These are phyloP conservation scores for Drosophila asahinai DNA, from an alignment of 1,140 invertebrate genomes.

Conservation along the genomic window DNA sequence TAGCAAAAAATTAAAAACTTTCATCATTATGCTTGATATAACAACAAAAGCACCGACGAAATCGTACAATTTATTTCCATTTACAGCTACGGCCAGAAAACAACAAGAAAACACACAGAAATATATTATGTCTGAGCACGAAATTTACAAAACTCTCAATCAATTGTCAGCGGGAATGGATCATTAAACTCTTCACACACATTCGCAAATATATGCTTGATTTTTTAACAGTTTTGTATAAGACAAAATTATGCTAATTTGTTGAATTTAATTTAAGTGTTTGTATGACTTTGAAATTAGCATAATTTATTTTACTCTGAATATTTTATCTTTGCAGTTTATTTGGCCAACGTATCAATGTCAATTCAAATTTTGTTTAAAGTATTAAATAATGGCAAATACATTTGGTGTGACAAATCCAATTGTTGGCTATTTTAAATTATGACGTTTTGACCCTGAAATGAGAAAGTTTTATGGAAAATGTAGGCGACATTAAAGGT, in stretches of 20 bases:
- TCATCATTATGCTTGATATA: conserved; percentile 39
- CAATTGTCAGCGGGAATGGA: conserved; percentile 40
- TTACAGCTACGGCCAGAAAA: conserved; percentile 40
- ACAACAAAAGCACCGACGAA: conserved; percentile 31
- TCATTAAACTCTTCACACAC: conserved; percentile 53
- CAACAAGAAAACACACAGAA: conserved; percentile 14
- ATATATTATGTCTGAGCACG: conserved; percentile 41
- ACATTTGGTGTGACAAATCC: conserved; percentile 40
- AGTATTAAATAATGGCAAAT: conserved; percentile 1
- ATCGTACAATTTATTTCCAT: conserved; percentile 21
- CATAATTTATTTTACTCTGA: conserved; percentile 25
- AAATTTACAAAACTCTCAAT: conserved; percentile 61
- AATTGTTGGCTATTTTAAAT: conserved; percentile 32
- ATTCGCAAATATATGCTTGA: conserved; percentile 7
- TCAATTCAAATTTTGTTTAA: conserved; percentile 8
- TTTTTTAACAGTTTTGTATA: conserved; percentile 56
- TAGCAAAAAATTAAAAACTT: conserved; percentile 33
- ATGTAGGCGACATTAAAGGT: conserved; percentile 7
- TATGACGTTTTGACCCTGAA: conserved; percentile 11
- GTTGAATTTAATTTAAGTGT: conserved; percentile 13
- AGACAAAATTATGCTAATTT: conserved; percentile 60
- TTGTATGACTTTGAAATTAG: conserved; percentile 27
- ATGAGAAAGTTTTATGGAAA: conserved; percentile 16
- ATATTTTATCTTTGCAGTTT: conserved; percentile 6
- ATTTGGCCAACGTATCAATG: conserved; percentile 36